Evolutionary conservation across 2,797 vertebrate genomes (phyloP).

Genomic region (Malacoctenus gilli): DNA sequence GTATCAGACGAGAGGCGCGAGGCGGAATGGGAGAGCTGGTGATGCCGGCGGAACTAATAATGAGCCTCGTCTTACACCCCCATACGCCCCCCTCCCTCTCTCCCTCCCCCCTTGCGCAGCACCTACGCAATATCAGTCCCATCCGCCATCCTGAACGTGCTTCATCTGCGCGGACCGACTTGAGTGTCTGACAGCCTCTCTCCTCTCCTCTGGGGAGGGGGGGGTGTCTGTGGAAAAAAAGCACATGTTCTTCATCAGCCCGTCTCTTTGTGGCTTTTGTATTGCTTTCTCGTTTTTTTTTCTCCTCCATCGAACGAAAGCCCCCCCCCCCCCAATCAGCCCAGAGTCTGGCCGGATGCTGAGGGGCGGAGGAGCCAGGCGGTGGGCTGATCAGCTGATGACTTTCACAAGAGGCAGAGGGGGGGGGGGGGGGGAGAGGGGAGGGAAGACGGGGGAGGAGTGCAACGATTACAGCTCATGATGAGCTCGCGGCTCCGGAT

Average conservation of each 20-base stretch:
- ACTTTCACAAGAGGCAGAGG: conserved; percentile 27
- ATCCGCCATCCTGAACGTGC: conserved; percentile 67
- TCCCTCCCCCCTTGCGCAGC: conserved; percentile 17
- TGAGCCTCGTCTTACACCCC: conserved; percentile 61
- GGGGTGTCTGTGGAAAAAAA: too few species aligned
- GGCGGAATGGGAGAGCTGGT: conserved; percentile 31
- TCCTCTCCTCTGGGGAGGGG: conserved; percentile 42
- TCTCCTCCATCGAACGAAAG: conserved; percentile 22
- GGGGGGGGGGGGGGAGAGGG: too few species aligned
- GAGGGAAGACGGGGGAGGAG: conserved; percentile 33
- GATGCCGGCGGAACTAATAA: conserved; percentile 71
- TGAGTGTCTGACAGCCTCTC: conserved; percentile 31
- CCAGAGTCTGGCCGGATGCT: conserved; percentile 22
- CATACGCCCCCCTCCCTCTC: conserved; percentile 1
- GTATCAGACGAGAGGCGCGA: conserved; percentile 42
- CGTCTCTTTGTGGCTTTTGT: conserved; percentile 28
- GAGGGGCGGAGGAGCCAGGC: neutral
- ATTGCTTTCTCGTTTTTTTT: conserved; percentile 32
- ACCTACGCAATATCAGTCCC: conserved; percentile 57
- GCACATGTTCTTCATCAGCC: conserved; percentile 59
- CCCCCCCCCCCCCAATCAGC: conserved; percentile 27
- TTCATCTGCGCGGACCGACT: too few species aligned
- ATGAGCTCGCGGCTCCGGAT: conserved; percentile 44
- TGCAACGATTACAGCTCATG: conserved; percentile 39
- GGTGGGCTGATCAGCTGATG: conserved; percentile 47